Base-by-base conservation (phyloP, 2,888 invertebrate species). In the Punctoribates punctum region DNA sequence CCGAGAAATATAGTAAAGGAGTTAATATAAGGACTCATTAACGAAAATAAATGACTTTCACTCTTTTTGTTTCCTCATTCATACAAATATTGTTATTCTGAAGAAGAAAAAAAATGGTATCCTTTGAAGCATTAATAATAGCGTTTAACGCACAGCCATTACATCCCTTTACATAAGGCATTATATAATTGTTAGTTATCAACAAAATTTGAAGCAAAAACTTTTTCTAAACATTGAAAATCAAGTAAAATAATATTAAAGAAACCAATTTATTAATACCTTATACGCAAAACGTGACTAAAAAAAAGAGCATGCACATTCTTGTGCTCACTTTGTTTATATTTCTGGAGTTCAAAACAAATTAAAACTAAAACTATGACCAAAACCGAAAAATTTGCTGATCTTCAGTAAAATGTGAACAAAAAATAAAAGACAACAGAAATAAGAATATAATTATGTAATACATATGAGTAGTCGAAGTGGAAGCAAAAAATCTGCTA, bases 91-190 rank as follows among this genome's bases (percentile, higher is more conserved):
- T 51, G 51, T 20, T 51, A 51, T 51, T 51, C 17, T n/a, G 20
- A 51, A 51, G 34, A 17, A 51, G 3, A 17, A 1, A 51, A n/a
- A n/a, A n/a, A n/a, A n/a, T n/a, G n/a, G n/a, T n/a, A 51, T 51
- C n/a, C 51, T 51, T 51, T 51, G n/a, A n/a, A 51, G 51, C 51
- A 51, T 51, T n/a, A 51, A 51, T 51, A 51, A 51, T 51, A n/a
- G 51, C n/a, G 20, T 51, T 51, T 51, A 51, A n/a, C 3, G 34
- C 34, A 20, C n/a, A n/a, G n/a, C n/a, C n/a, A n/a, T n/a, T n/a
- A n/a, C n/a, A n/a, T n/a, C n/a, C n/a, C n/a, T n/a, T n/a, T n/a
- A n/a, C n/a, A n/a, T n/a, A 51, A 20, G n/a, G 51, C 20, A 51
- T 51, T n/a, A 51, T 1, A 51, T 51, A 51, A 51, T 51, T 51